These are phyloP conservation scores for Motacilla tschutschensis DNA, from an alignment of 2,113 vertebrate genomes.

Conservation along the genomic window DNA sequence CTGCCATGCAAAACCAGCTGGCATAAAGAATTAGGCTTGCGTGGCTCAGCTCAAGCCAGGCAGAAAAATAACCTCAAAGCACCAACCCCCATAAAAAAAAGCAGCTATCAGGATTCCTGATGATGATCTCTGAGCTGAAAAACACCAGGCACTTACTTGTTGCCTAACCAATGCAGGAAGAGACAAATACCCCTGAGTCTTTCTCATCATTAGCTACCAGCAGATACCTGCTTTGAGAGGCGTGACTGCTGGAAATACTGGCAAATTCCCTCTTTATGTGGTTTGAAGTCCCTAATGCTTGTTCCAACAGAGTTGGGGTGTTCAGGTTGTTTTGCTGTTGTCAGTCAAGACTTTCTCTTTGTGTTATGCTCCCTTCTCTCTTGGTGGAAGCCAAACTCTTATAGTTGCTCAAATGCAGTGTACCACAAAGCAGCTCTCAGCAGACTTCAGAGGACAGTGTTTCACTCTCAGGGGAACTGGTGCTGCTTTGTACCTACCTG, in stretches of 20 bases:
- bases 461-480: background rate
- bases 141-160: background rate
- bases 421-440: background rate
- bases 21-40: background rate
- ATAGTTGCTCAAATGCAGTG: background rate
- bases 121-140: background rate
- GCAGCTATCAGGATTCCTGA: background rate
- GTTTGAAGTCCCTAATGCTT: background rate
- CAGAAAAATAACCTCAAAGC: constrained; percentile 20
- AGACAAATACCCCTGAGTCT: background rate
- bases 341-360: background rate
- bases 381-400: background rate
- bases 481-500: background rate
- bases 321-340: background rate
- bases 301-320: background rate
- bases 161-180: background rate
- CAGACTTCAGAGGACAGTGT: background rate
- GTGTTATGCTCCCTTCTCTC: background rate
- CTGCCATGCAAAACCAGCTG: background rate
- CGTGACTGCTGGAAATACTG: background rate
- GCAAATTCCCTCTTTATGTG: background rate
- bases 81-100: background rate
- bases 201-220: background rate
- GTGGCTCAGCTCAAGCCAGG: background rate
- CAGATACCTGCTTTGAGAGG: background rate